Evolutionary conservation across 2,888 invertebrate genomes (phyloP).

Genomic region (Aquatica leii): DNA sequence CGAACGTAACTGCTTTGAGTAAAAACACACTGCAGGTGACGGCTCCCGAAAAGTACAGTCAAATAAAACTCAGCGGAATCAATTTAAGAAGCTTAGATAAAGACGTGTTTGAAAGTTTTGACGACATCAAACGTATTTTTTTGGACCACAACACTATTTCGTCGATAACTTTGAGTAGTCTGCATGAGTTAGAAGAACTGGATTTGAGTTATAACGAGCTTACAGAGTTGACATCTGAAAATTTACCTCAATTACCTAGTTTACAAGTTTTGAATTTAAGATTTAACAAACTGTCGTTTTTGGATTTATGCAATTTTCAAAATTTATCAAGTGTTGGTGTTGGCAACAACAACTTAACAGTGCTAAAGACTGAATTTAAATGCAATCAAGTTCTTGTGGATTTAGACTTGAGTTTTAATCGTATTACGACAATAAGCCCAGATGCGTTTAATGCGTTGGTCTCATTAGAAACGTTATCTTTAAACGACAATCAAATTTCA

Average conservation of each 20-base stretch:
- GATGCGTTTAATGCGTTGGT: slow-evolving; percentile 16
- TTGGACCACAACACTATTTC: slow-evolving; percentile 45
- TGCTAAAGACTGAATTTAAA: slow-evolving; percentile 41
- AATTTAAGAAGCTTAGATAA: background rate
- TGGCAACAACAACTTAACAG: slow-evolving; percentile 54
- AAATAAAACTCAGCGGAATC: background rate
- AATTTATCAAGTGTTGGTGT: slow-evolving; percentile 34
- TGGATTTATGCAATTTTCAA: slow-evolving; percentile 17
- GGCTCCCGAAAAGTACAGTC: background rate
- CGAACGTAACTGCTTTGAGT: background rate
- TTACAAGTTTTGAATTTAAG: slow-evolving; percentile 14
- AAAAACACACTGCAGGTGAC: background rate
- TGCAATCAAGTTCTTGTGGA: slow-evolving; percentile 14
- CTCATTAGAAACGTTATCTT: slow-evolving; percentile 55
- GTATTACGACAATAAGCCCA: background rate
- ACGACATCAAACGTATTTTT: background rate
- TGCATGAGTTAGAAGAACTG: slow-evolving; percentile 53
- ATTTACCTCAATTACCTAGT: slow-evolving; percentile 1
- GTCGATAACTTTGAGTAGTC: slow-evolving; percentile 52
- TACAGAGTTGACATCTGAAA: slow-evolving; percentile 31
- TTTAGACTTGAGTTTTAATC: slow-evolving; percentile 24
- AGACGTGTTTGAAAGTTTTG: background rate
- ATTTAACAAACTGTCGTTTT: slow-evolving; percentile 6
- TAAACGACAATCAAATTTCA: slow-evolving; percentile 56
- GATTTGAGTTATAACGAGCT: slow-evolving; percentile 54